phyloP scores from a whole-genome alignment of 2,113 vertebrate genomes.

The Synodontis membranacea region DNA sequence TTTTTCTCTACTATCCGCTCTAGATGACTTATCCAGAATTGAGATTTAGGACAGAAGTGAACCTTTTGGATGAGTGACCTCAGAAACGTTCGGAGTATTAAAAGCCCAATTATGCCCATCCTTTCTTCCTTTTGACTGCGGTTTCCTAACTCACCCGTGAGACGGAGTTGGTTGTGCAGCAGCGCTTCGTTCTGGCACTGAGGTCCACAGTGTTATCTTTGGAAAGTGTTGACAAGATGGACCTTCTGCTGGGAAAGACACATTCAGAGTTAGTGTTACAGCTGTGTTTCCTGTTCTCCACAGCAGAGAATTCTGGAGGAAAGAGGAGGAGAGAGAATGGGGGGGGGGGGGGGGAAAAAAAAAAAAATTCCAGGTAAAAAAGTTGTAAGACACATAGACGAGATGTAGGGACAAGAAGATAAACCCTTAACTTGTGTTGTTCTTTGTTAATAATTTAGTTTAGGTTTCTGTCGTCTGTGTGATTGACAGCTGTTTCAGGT shows the following conservation, averaged over 20 bases:
- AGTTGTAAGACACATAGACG: constrained; percentile 15
- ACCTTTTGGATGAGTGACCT: neutral
- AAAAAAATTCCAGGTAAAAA: constrained; percentile 14
- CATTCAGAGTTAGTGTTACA: constrained; percentile 52
- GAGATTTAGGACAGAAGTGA: constrained; percentile 35
- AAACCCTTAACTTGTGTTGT: neutral
- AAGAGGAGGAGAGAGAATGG: constrained; percentile 29
- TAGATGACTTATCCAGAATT: constrained; percentile 23
- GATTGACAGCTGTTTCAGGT: neutral
- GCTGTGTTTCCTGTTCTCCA: constrained; percentile 46
- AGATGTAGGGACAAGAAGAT: neutral
- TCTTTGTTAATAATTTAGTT: neutral
- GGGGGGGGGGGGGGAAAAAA: neutral
- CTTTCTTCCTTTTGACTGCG: neutral
- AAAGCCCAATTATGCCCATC: neutral
- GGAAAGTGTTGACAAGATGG: constrained; percentile 82
- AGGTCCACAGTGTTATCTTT: constrained; percentile 81
- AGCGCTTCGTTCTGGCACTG: constrained; percentile 74
- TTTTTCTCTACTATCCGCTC: neutral
- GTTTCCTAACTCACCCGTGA: neutral
- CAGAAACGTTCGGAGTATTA: neutral
- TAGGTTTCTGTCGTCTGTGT: neutral
- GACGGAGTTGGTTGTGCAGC: constrained; percentile 19
- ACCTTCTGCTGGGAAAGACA: constrained; percentile 70
- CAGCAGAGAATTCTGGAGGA: constrained; percentile 47